phyloP scores from a whole-genome alignment of 2,888 invertebrate genomes.

The Penaeus monodon region DNA sequence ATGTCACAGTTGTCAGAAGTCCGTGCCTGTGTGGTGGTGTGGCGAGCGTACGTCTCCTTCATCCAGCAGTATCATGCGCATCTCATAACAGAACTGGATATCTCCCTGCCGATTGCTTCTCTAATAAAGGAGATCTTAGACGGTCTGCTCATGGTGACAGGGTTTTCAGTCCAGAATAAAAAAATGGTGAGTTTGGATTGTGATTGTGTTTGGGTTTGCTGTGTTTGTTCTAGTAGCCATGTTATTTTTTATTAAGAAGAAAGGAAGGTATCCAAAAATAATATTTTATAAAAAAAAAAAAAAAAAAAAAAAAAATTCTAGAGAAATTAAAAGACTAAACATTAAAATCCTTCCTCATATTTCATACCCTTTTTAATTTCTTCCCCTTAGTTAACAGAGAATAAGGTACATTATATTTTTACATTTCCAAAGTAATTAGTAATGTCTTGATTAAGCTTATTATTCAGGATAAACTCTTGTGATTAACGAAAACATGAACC shows the following conservation, averaged over 20 bases:
- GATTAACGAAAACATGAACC: not conserved
- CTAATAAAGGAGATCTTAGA: slow-evolving; percentile 31
- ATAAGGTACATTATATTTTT: not conserved
- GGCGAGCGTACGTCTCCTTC: slow-evolving; percentile 40
- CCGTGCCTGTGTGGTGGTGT: slow-evolving; percentile 37
- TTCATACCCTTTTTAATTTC: not conserved
- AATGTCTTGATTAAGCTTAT: not conserved
- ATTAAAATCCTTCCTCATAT: not conserved
- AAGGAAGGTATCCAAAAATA: not conserved
- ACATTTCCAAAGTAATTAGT: too few species aligned
- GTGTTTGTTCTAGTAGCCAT: not conserved
- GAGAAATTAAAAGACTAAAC: too few species aligned
- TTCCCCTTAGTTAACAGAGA: not conserved
- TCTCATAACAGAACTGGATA: slow-evolving; percentile 24
- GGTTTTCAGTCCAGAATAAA: slow-evolving; percentile 24
- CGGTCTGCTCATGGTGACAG: slow-evolving; percentile 15
- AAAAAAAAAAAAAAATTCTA: too few species aligned
- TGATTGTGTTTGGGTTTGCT: too few species aligned
- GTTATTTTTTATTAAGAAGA: not conserved
- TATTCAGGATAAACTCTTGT: not conserved
- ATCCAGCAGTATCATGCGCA: slow-evolving; percentile 31
- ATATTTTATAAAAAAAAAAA: too few species aligned
- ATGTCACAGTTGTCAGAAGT: slow-evolving; percentile 40
- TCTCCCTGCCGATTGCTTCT: slow-evolving; percentile 24
- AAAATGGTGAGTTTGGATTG: slow-evolving; percentile 7